A percentile compares a stretch with the other conserved stretches of the same genome.
phyloP scores from a whole-genome alignment of 2,113 vertebrate genomes.

The Mionectes macconnelli region DNA sequence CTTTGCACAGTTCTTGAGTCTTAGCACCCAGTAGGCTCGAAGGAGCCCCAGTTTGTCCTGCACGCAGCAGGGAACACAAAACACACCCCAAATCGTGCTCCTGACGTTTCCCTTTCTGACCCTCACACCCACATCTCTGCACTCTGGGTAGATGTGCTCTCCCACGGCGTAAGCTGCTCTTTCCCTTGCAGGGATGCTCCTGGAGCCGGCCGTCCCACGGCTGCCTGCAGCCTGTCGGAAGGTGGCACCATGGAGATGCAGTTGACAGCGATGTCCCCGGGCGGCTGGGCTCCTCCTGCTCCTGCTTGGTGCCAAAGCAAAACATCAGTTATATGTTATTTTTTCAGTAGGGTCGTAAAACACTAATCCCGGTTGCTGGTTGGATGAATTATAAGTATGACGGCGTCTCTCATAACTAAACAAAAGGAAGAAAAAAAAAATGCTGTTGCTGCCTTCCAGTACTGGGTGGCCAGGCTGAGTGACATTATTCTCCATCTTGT shows the following conservation, averaged over 20 bases:
- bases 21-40: not conserved
- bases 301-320: not conserved
- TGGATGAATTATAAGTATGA: not conserved
- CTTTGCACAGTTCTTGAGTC: not conserved
- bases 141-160: not conserved
- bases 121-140: not conserved
- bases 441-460: not conserved
- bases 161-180: rapidly evolving
- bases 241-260: conserved; percentile 14
- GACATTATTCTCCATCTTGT: not conserved
- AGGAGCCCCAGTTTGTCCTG: not conserved
- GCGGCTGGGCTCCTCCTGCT: not conserved
- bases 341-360: not conserved
- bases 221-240: not conserved
- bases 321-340: not conserved
- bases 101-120: not conserved
- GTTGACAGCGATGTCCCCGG: not conserved
- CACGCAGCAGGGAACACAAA: not conserved
- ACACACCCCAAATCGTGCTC: rapidly evolving
- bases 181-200: rapidly evolving
- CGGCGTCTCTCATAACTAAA: not conserved
- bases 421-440: not conserved
- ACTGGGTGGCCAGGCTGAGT: not conserved
- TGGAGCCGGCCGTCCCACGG: not conserved
- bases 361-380: not conserved